Percentiles rank a stretch among this genome's conserved stretches.
Conservation (phyloP, 2,797 vertebrate species). For the Myripristis murdjan region DNA sequence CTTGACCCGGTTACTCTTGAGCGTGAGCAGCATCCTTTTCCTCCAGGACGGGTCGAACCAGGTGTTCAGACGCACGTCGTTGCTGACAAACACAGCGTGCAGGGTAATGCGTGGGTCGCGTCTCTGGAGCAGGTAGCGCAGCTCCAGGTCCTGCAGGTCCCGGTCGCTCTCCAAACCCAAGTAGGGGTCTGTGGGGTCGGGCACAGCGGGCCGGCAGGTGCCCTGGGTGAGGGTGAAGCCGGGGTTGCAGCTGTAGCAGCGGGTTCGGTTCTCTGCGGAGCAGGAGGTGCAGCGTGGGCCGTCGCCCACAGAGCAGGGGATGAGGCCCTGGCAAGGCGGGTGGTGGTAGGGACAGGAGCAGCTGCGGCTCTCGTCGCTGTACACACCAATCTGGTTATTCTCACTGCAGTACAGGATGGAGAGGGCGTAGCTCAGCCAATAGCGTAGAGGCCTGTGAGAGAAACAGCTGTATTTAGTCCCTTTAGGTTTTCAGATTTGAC, state of each 20-base stretch:
- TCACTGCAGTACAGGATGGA: slow-evolving; percentile 96
- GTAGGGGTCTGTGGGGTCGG: slow-evolving; percentile 95
- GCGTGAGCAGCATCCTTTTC: slow-evolving; percentile 95
- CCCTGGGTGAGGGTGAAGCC: slow-evolving; percentile 94
- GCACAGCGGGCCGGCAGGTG: slow-evolving; percentile 91
- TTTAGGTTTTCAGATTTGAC: background rate
- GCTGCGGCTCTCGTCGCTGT: slow-evolving; percentile 90
- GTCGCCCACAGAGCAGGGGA: slow-evolving; percentile 91
- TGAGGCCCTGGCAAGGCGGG: slow-evolving; percentile 87
- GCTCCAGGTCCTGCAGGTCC: slow-evolving; percentile 93
- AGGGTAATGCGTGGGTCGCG: slow-evolving; percentile 89
- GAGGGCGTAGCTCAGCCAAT: slow-evolving; percentile 92
- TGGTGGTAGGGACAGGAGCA: slow-evolving; percentile 92
- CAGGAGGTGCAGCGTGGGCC: slow-evolving; percentile 90
- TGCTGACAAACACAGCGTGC: slow-evolving; percentile 96
- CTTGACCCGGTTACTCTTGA: slow-evolving; percentile 98
- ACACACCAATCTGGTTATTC: slow-evolving; percentile 92
- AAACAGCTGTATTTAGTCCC: slow-evolving; percentile 27
- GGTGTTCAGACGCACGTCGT: slow-evolving; percentile 93
- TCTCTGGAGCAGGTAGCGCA: slow-evolving; percentile 91
- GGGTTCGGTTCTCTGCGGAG: slow-evolving; percentile 92
- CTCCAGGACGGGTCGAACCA: slow-evolving; percentile 98
- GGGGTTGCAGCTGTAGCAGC: slow-evolving; percentile 92
- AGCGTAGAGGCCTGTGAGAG: slow-evolving; percentile 87
- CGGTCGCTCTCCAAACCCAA: slow-evolving; percentile 94